Evolutionary conservation across 2,113 vertebrate genomes (phyloP), one percentile per base, ranked within the genome.

Genomic region (Oreochromis tanganicae): DNA sequence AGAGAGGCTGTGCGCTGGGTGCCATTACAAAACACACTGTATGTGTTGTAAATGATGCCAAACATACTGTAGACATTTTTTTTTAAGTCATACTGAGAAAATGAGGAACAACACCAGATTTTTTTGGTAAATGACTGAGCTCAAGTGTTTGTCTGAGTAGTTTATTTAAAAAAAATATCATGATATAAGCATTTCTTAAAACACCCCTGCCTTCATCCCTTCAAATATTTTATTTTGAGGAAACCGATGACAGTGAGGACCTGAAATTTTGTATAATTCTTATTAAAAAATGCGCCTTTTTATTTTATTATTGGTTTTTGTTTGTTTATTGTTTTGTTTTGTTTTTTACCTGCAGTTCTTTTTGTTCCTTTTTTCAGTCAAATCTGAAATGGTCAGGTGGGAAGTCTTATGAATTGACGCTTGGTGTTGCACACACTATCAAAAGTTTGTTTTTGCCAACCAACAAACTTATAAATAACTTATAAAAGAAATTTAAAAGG

Each of bases 271-370:
- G 36, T 14, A 71, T 41, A 71, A 71, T 71, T 71, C 19, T 24
- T 41, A 68, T 68, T 71, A 41, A 24, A 4, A 71, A 71, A 14
- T 41, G 1, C 19, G 41, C 36, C 14, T 68, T 68, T 68, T 13
- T 11, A 36, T 63, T 36, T 7, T 63, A 63, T 11, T 63, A 11
- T 6, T 61, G 2, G 0, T 1, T 9, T 16, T 2, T 50, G 5
- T 5, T 1, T 5, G 5, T 11, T 7, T 11, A 3, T 21, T n/a
- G 17, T 63, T 19, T 0, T 32, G n/a, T 34, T 10, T 61, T 32
- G 3, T 7, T 63, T 63, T 63, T 36, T 36, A 63, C 5, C 17
- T 63, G 9, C 59, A 36, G 59, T 63, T 63, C 9, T 63, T 63
- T 36, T 63, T 36, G 4, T 63, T 63, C 5, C 17, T 63, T 63